Evolutionary conservation across 2,888 invertebrate species (phyloP), one percentile per base, ranked within the genome.

Genomic region (Hydrotaea cyrtoneurina): DNA sequence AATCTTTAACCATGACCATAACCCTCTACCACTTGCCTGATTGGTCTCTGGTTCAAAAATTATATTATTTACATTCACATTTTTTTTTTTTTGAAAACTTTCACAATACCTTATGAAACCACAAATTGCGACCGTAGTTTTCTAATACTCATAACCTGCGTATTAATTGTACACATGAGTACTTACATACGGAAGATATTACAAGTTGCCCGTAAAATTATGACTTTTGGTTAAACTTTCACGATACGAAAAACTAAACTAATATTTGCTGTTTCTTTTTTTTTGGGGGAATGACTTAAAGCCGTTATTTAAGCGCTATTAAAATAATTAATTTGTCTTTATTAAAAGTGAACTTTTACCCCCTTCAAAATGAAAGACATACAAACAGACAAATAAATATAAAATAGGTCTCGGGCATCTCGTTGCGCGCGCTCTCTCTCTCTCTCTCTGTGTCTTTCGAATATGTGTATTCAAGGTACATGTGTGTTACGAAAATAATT

Each of bases 341-440:
- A 59, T 62, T 74, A 71, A 77, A 79, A 71, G 46, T 62, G 69
- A 85, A 82, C 79, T 82, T 80, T 82, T 77, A 79, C 31, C 82
- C 31, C 82, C 82, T 66, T 8, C 46, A 23, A 36, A 66, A 71
- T 64, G 59, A 82, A 73, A 46, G 17, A 73, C 39, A 7, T 53
- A 59, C 31, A 31, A 7, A 31, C n/a, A n/a, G n/a, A n/a, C n/a
- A 31, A 31, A 26, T 2, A 62, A 78, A 57, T 31, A 53, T 31
- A 23, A 72, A 76, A 53, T 76, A 55, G 78, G 62, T 78, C 39
- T 39, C 39, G 46, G 73, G 39, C 39, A n/a, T 17, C 55, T 13
- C 11, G 39, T 7, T 7, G 31, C 31, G 2, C 3, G 3, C 7
- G 2, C 26, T 21, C 23, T 31, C n/a, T 62, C 7, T 26, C 7